Evolutionary conservation across 1,140 invertebrate genomes (phyloP).

Genomic region (Lordiphosa collinella): DNA sequence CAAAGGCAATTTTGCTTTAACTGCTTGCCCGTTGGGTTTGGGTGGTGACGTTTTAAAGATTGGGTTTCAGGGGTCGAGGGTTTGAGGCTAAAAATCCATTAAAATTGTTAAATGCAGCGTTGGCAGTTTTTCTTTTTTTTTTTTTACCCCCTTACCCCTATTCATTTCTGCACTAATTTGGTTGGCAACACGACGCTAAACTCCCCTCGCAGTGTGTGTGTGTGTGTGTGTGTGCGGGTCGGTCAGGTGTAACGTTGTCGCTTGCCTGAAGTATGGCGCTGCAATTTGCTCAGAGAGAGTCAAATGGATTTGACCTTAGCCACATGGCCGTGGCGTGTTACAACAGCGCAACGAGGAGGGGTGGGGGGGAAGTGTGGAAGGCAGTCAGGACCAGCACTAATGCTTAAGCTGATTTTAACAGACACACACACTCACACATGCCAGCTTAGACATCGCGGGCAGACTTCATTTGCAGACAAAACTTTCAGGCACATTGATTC

Average conservation of each 20-base stretch:
- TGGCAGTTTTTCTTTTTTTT: conserved; percentile 48
- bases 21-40: too few species aligned
- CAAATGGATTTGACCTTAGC: conserved; percentile 74
- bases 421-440: conserved; percentile 34
- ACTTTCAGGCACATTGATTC: conserved; percentile 17
- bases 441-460: conserved; percentile 24
- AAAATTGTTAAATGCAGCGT: conserved; percentile 72
- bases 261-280: conserved; percentile 48
- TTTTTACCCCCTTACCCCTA: background rate
- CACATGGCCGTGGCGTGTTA: conserved; percentile 21
- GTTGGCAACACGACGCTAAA: conserved; percentile 27
- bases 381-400: conserved; percentile 58
- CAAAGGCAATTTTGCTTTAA: too few species aligned
- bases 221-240: conserved; percentile 22
- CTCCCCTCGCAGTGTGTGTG: conserved; percentile 7
- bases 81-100: conserved; percentile 49
- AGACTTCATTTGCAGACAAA: conserved; percentile 62
- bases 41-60: too few species aligned
- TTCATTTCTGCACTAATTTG: conserved; percentile 67
- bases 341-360: background rate
- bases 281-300: conserved; percentile 74
- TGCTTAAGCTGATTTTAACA: conserved; percentile 71
- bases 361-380: too few species aligned
- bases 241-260: conserved; percentile 63
- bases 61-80: too few species aligned